Conservation (phyloP, 2,113 vertebrate species). For the Peromyscus leucopus region DNA sequence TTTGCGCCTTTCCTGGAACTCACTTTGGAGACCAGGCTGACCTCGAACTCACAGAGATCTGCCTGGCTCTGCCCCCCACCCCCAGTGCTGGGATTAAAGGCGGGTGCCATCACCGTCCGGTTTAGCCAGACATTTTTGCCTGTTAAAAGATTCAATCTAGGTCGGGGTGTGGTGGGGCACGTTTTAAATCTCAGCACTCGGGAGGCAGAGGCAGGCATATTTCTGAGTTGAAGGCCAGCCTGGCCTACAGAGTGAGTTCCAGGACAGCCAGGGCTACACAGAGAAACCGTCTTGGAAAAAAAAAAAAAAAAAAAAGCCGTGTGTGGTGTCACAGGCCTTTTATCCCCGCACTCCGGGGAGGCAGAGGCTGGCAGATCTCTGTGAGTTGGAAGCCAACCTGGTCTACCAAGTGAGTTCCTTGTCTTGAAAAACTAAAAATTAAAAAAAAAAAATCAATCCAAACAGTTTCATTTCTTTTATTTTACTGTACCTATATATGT, state of each 20-base stretch:
- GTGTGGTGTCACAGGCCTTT: background rate
- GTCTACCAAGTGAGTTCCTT: background rate
- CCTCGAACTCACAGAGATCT: too few relatives aligned
- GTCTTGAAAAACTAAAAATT: background rate
- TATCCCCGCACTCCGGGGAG: background rate
- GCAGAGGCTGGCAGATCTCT: background rate
- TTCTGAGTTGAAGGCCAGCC: too few relatives aligned
- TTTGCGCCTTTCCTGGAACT: too few relatives aligned
- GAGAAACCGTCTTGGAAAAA: too few relatives aligned
- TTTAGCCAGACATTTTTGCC: background rate
- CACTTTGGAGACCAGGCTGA: too few relatives aligned
- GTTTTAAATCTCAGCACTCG: too few relatives aligned
- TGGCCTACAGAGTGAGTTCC: background rate
- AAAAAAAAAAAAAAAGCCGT: background rate
- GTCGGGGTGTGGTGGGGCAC: too few relatives aligned
- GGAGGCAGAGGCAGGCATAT: too few relatives aligned
- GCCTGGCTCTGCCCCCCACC: too few relatives aligned
- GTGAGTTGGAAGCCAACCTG: background rate
- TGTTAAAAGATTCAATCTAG: background rate
- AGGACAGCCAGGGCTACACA: too few relatives aligned
- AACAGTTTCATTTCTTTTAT: slow-evolving; percentile 14
- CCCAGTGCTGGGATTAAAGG: too few relatives aligned
- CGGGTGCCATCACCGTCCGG: too few relatives aligned
- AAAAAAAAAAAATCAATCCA: background rate
- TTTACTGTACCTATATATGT: slow-evolving; percentile 38